Percentiles rank a stretch among this genome's conserved stretches.
phyloP scores from a whole-genome alignment of 2,888 invertebrate species.

The Nymphalis polychloros region DNA sequence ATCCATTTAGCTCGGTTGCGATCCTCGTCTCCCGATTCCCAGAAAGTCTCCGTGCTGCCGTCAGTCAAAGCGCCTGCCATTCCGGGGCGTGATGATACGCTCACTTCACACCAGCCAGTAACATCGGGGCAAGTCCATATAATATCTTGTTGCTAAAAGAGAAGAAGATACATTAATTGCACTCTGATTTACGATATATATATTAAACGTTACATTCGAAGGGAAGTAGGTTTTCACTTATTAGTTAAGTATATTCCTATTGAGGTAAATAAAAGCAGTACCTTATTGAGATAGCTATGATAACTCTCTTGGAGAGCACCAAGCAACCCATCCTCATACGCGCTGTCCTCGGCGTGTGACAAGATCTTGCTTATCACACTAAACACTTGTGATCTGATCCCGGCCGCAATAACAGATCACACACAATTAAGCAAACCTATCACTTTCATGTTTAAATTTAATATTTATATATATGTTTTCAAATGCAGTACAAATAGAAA shows the following conservation, averaged over 20 bases:
- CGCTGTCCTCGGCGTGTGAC: conserved; percentile 93
- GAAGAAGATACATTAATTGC: background rate
- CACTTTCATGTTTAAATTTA: background rate
- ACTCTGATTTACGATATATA: background rate
- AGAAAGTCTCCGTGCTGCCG: conserved; percentile 98
- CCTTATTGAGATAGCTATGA: conserved; percentile 52
- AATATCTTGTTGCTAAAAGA: conserved; percentile 60
- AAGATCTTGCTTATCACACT: conserved; percentile 97
- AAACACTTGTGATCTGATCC: conserved; percentile 91
- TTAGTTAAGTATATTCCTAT: no score
- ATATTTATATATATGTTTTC: background rate
- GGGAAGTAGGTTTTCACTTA: no score
- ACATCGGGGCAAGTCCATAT: conserved; percentile 88
- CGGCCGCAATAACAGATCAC: conserved; percentile 58
- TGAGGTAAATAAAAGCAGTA: background rate
- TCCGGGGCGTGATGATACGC: conserved; percentile 95
- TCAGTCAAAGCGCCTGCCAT: conserved; percentile 97
- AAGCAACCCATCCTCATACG: conserved; percentile 68
- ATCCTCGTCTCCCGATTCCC: conserved; percentile 99
- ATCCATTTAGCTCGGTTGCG: conserved; percentile 94
- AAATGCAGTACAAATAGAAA: no score
- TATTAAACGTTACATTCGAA: background rate
- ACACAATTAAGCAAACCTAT: conserved; percentile 14
- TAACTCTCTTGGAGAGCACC: conserved; percentile 69
- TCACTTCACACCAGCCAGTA: conserved; percentile 88